Percentiles rank a stretch among this genome's conserved stretches.
These are phyloP conservation scores for Thaleichthys pacificus DNA, from an alignment of 2,797 vertebrate genomes.

Conservation along the genomic window DNA sequence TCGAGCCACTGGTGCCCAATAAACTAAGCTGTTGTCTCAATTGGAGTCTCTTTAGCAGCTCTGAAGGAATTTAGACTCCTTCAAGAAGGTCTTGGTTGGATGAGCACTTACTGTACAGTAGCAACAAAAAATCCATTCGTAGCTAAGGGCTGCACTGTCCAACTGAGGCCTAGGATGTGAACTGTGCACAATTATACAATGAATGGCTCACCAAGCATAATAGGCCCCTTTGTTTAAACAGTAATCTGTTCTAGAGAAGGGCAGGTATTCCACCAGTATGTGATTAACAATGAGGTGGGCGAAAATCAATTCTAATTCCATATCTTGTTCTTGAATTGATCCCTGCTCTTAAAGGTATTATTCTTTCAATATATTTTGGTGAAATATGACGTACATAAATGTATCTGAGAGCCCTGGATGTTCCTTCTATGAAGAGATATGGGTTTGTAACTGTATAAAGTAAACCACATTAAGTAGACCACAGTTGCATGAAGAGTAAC, in stretches of 20 bases:
- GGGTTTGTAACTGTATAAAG: not conserved
- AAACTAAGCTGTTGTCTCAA: conserved; percentile 78
- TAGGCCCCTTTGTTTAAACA: too few species aligned
- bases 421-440: not conserved
- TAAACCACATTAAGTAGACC: not conserved
- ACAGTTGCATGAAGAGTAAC: not conserved
- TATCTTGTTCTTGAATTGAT: not conserved
- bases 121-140: not conserved
- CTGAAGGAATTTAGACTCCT: conserved; percentile 60
- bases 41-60: conserved; percentile 69
- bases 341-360: not conserved
- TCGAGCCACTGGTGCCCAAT: conserved; percentile 67
- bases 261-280: too few species aligned
- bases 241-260: too few species aligned
- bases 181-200: too few species aligned
- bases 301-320: not conserved
- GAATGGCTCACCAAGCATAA: too few species aligned
- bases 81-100: conserved; percentile 46
- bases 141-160: not conserved
- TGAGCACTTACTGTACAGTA: conserved; percentile 18
- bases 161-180: too few species aligned
- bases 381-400: not conserved
- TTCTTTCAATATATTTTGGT: not conserved
- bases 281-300: too few species aligned
- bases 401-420: not conserved